Percentiles rank a stretch among this genome's conserved stretches.
These are phyloP conservation scores for Heliangelus exortis DNA, from an alignment of 2,797 vertebrate species.

Conservation along the genomic window DNA sequence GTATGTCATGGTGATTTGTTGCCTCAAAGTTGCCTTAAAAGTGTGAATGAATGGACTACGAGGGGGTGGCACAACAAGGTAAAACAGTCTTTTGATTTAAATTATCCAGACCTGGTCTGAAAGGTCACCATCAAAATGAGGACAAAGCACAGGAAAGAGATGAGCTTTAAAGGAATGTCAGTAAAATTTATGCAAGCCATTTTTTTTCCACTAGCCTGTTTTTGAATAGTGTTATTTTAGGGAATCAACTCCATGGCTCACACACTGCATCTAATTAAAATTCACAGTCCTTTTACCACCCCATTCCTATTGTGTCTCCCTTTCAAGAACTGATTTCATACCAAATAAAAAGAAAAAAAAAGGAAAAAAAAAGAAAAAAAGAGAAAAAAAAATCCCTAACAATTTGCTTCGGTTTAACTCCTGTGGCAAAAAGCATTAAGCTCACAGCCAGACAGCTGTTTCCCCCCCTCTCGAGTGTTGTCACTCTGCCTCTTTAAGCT, in stretches of 20 bases:
- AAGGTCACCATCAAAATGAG: slow-evolving; percentile 18
- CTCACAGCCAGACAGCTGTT: slow-evolving; percentile 34
- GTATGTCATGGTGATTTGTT: slow-evolving; percentile 22
- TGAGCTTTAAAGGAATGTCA: not conserved
- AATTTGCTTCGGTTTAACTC: not conserved
- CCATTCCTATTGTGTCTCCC: not conserved
- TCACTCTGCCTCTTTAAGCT: slow-evolving; percentile 23
- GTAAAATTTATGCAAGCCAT: not conserved
- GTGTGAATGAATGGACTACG: not conserved
- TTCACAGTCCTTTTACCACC: not conserved
- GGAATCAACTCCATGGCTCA: not conserved
- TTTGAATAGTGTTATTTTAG: not conserved
- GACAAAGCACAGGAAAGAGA: not conserved
- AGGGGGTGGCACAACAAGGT: not conserved
- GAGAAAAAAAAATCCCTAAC: not conserved
- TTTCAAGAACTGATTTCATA: not conserved
- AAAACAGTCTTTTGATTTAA: not conserved
- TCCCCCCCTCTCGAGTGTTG: not conserved
- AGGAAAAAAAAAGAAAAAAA: rapidly evolving
- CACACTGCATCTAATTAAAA: not conserved
- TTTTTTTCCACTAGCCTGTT: not conserved
- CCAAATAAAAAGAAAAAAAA: not conserved
- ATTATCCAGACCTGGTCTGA: not conserved
- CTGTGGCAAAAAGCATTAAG: slow-evolving; percentile 31
- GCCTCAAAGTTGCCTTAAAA: slow-evolving; percentile 20